Conservation (phyloP, 2,113 vertebrate genomes). For the Poeciliopsis occidentalis region DNA sequence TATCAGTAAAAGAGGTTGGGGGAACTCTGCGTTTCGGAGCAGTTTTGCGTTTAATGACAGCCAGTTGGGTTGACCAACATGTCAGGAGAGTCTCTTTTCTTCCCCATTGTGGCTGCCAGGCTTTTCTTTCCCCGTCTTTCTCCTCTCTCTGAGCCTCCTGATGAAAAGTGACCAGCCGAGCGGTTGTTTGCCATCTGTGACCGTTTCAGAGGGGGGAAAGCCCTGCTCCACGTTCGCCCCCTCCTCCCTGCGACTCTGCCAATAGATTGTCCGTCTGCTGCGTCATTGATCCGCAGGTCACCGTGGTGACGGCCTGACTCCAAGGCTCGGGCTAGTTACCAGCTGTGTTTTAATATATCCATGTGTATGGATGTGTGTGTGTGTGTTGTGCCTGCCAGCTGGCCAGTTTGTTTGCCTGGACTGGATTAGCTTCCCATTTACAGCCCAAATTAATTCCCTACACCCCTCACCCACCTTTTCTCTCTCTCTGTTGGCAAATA, state of each 20-base stretch:
- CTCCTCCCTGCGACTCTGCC: constrained; percentile 24
- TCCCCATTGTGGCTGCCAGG: constrained; percentile 2
- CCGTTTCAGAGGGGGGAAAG: constrained; percentile 59
- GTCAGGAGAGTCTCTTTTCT: not conserved
- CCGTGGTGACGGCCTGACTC: constrained; percentile 69
- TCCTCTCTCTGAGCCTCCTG: constrained; percentile 35
- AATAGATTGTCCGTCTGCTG: constrained; percentile 57
- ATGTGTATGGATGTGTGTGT: constrained; percentile 46
- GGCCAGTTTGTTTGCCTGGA: constrained; percentile 68
- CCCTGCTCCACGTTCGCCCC: constrained; percentile 45
- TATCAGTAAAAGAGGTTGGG: not conserved
- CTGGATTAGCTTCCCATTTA: constrained; percentile 80
- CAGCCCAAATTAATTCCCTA: constrained; percentile 67
- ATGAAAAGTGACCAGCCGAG: constrained; percentile 55
- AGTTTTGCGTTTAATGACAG: not conserved
- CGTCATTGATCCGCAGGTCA: constrained; percentile 74
- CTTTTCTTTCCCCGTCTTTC: constrained; percentile 7
- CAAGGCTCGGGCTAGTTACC: constrained; percentile 67
- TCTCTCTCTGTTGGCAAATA: constrained; percentile 17
- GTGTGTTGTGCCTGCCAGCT: constrained; percentile 73
- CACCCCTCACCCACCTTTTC: constrained; percentile 18
- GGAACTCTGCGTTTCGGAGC: not conserved
- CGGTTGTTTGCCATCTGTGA: constrained; percentile 73
- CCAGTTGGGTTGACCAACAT: not conserved
- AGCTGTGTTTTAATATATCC: constrained; percentile 63